Conservation (phyloP, 2,797 vertebrate species). For the Falco naumanni region DNA sequence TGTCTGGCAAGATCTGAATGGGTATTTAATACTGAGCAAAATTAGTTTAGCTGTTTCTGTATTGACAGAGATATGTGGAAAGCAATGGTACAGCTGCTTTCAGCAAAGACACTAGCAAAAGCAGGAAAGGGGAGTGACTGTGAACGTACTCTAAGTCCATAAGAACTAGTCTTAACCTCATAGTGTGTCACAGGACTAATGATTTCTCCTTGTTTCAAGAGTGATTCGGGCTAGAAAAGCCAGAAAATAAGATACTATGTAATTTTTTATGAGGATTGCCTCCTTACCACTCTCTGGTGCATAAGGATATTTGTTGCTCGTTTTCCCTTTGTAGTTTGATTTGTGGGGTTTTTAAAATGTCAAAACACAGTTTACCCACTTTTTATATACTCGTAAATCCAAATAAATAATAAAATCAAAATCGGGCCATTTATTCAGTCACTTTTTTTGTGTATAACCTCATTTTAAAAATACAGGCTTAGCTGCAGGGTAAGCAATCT, state of each 20-base stretch:
- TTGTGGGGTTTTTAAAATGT: slow-evolving; percentile 40
- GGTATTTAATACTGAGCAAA: background rate
- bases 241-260: background rate
- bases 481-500: slow-evolving; percentile 49
- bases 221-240: background rate
- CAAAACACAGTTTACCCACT: slow-evolving; percentile 35
- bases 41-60: background rate
- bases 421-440: slow-evolving; percentile 38
- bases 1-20: background rate
- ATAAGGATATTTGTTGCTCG: background rate
- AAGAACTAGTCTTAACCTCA: background rate
- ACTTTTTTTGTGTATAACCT: background rate
- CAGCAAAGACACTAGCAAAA: background rate
- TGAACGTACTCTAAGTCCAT: background rate
- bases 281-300: background rate
- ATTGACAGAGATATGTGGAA: background rate
- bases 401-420: slow-evolving; percentile 59
- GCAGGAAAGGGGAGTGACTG: background rate
- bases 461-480: slow-evolving; percentile 39
- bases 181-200: background rate
- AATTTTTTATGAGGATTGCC: background rate
- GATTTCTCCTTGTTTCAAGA: background rate
- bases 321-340: slow-evolving; percentile 48
- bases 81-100: background rate
- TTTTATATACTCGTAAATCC: slow-evolving; percentile 43